These are phyloP conservation scores for Lithophane leautieri DNA, from an alignment of 2,888 invertebrate genomes.

Conservation along the genomic window DNA sequence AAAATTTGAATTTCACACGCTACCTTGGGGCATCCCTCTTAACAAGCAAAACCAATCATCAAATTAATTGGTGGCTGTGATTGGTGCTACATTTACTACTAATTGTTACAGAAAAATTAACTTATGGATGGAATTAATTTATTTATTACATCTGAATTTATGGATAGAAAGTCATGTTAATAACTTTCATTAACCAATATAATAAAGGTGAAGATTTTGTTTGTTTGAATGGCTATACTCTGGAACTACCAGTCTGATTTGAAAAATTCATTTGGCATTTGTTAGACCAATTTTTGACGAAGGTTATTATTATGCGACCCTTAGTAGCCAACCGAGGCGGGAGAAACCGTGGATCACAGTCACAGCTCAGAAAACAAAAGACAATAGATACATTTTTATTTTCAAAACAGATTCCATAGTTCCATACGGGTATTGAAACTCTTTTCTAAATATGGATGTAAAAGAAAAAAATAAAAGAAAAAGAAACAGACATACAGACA, in stretches of 20 bases:
- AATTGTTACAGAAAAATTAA: neutral
- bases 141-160: neutral
- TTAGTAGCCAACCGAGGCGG: neutral
- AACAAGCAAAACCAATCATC: neutral
- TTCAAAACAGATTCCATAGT: conserved; percentile 6
- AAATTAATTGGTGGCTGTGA: conserved; percentile 14
- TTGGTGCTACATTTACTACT: neutral
- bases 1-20: no score
- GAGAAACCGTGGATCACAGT: neutral
- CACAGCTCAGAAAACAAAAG: neutral
- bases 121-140: no score
- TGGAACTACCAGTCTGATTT: no score
- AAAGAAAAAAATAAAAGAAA: conserved; percentile 67
- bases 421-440: neutral
- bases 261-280: neutral
- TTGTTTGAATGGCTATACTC: no score
- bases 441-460: conserved; percentile 53
- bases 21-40: no score
- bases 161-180: neutral
- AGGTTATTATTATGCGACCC: neutral
- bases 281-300: neutral
- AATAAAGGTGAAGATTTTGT: neutral
- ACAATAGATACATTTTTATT: conserved; percentile 4
- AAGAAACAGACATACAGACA: conserved; percentile 87
- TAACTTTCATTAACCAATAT: neutral